Conservation (phyloP, 2,797 vertebrate genomes). For the Karalla daura region DNA sequence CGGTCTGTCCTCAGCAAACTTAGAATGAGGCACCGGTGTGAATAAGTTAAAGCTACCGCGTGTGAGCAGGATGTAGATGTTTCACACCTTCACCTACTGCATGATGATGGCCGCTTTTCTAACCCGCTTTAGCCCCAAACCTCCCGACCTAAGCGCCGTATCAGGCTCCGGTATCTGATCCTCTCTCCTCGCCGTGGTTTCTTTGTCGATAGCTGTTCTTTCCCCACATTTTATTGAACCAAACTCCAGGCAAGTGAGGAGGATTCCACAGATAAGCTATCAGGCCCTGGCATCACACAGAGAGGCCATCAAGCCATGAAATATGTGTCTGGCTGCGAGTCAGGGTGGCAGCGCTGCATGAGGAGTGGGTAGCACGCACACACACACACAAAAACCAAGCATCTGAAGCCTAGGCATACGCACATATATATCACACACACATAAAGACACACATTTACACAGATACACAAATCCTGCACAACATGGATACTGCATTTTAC, state of each 20-base stretch:
- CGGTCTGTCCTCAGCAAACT: too few species aligned
- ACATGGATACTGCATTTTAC: not conserved
- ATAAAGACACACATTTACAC: constrained; percentile 18
- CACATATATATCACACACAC: not conserved
- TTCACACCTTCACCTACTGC: not conserved
- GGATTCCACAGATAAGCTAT: constrained; percentile 71
- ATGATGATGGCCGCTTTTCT: constrained; percentile 13
- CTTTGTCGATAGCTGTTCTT: constrained; percentile 60
- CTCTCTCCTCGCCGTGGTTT: constrained; percentile 26
- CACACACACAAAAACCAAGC: not conserved
- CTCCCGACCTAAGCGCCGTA: constrained; percentile 25
- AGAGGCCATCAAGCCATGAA: constrained; percentile 70
- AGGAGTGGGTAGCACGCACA: constrained; percentile 5
- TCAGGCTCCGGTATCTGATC: constrained; percentile 56
- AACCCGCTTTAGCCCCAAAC: constrained; percentile 42
- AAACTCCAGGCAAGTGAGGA: constrained; percentile 60
- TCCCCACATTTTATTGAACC: constrained; percentile 59
- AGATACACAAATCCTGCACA: not conserved
- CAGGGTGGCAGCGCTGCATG: constrained; percentile 37
- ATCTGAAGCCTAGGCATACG: not conserved
- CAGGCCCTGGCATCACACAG: constrained; percentile 64
- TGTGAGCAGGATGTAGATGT: not conserved
- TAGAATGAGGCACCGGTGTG: not conserved
- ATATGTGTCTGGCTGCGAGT: constrained; percentile 66
- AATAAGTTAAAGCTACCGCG: not conserved